Evolutionary conservation across 2,888 invertebrate species (phyloP).

Genomic region (Drosophila aldrichi): DNA sequence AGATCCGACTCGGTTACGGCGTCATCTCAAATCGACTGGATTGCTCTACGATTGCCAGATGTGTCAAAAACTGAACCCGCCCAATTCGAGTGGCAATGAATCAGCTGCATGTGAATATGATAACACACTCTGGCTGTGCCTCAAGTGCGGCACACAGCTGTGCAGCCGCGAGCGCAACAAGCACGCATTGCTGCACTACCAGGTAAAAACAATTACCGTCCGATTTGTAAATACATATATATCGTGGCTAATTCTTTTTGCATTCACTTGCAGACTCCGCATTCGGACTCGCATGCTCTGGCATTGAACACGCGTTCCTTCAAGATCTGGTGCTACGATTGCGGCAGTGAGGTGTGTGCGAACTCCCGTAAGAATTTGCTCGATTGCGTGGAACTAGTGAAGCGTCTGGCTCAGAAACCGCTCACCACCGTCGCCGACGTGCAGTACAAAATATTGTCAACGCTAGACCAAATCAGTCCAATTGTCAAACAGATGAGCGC

Average conservation of each 20-base stretch:
- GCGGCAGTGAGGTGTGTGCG: conserved; percentile 89
- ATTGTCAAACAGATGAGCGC: conserved; percentile 44
- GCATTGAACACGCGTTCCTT: conserved; percentile 90
- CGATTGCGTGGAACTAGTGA: conserved; percentile 91
- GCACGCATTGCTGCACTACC: conserved; percentile 91
- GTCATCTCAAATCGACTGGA: conserved; percentile 86
- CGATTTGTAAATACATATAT: neutral
- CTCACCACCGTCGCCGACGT: conserved; percentile 57
- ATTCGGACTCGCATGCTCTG: conserved; percentile 91
- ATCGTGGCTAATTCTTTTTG: too few relatives aligned
- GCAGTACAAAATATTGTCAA: conserved; percentile 73
- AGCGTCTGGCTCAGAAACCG: conserved; percentile 86
- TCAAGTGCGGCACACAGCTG: conserved; percentile 92
- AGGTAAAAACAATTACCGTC: conserved; percentile 73
- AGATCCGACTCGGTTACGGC: conserved; percentile 88
- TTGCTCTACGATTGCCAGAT: conserved; percentile 87
- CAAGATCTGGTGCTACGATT: conserved; percentile 92
- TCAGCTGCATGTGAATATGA: conserved; percentile 85
- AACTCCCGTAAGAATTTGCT: conserved; percentile 88
- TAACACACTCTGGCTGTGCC: conserved; percentile 90
- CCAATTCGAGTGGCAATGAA: conserved; percentile 78
- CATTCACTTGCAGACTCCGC: conserved; percentile 86
- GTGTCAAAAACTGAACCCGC: conserved; percentile 86
- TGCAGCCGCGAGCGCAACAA: conserved; percentile 90
- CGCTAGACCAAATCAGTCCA: conserved; percentile 67